Percentiles rank a stretch among this genome's conserved stretches.
phyloP scores from a whole-genome alignment of 2,797 vertebrate genomes.

The Alfaro cultratus region DNA sequence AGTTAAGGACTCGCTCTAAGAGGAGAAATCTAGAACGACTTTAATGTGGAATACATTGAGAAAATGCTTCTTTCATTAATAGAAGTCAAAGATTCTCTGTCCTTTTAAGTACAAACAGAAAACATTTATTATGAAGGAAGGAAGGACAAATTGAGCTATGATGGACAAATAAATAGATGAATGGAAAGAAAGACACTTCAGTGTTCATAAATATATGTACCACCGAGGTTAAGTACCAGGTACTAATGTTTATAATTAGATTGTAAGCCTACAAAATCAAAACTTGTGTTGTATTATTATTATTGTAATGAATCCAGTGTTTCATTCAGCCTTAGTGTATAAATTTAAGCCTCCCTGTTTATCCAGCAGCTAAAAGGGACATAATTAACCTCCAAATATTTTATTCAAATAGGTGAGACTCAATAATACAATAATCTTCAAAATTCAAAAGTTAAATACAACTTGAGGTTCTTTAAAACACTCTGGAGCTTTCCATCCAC shows the following conservation, averaged over 20 bases:
- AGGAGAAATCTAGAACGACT: slow-evolving; percentile 7
- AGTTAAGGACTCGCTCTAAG: not conserved
- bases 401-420: not conserved
- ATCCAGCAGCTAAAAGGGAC: not conserved
- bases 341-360: not conserved
- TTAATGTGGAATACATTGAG: not conserved
- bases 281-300: not conserved
- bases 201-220: not conserved
- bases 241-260: not conserved
- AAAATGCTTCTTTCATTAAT: not conserved
- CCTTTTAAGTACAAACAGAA: not conserved
- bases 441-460: not conserved
- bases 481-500: not conserved
- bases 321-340: not conserved
- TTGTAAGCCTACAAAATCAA: not conserved
- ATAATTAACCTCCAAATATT: not conserved
- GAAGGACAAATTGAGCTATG: not conserved
- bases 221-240: not conserved
- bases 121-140: not conserved
- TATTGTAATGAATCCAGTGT: not conserved
- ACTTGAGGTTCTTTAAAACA: not conserved
- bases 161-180: not conserved
- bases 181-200: not conserved
- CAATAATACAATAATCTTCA: not conserved
- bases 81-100: not conserved